Conservation (phyloP, 1,140 invertebrate species). For the Sinonovacula constricta region DNA sequence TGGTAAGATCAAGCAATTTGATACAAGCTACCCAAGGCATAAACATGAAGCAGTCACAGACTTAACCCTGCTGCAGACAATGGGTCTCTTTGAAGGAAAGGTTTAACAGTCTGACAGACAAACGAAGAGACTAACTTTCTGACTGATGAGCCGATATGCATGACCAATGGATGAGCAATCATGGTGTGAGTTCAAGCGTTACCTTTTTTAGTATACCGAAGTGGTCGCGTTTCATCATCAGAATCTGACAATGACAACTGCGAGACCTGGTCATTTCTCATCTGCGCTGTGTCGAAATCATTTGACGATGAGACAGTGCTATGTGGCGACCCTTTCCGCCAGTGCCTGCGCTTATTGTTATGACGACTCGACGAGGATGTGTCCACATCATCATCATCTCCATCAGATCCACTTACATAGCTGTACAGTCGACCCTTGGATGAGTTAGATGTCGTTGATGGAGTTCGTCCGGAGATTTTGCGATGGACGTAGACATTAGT, state of each 20-base stretch:
- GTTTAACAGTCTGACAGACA: too few relatives aligned
- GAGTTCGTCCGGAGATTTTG: constrained; percentile 34
- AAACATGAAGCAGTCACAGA: too few relatives aligned
- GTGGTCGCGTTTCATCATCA: constrained; percentile 33
- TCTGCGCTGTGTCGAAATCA: constrained; percentile 56
- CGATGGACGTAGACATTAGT: constrained; percentile 9
- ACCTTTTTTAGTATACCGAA: constrained; percentile 37
- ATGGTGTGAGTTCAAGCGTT: too few relatives aligned
- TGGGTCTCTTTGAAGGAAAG: too few relatives aligned
- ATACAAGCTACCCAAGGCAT: too few relatives aligned
- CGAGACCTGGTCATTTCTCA: constrained; percentile 55
- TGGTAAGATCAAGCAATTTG: too few relatives aligned
- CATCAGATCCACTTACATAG: constrained; percentile 73
- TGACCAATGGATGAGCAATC: too few relatives aligned
- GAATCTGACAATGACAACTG: constrained; percentile 59
- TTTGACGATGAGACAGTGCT: constrained; percentile 62
- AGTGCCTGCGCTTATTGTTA: constrained; percentile 30
- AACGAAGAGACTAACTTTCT: too few relatives aligned
- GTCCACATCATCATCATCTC: constrained; percentile 64
- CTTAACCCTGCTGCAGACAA: too few relatives aligned
- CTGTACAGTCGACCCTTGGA: constrained; percentile 54
- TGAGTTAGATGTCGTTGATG: constrained; percentile 21
- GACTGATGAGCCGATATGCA: too few relatives aligned
- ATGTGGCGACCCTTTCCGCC: constrained; percentile 51
- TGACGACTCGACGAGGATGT: constrained; percentile 37